Percentiles rank a stretch among this genome's conserved stretches.
These are phyloP conservation scores for Drosophila macrospina DNA, from an alignment of 2,888 invertebrate species.

Conservation along the genomic window DNA sequence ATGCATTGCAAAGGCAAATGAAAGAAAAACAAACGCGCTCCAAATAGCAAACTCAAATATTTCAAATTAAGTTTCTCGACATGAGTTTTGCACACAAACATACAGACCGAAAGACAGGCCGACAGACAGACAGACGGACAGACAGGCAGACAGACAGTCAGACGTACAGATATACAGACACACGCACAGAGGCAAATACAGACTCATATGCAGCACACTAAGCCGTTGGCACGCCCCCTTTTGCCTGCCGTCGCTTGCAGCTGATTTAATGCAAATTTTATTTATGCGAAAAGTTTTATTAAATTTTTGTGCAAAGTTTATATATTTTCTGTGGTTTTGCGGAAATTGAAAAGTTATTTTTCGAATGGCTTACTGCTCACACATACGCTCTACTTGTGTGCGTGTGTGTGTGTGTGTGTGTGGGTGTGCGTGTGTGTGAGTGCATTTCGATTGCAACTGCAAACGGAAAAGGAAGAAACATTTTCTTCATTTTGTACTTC, in stretches of 20 bases:
- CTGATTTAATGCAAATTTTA: constrained; percentile 84
- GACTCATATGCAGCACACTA: constrained; percentile 49
- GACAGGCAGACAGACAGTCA: constrained; percentile 14
- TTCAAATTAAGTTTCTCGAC: constrained; percentile 80
- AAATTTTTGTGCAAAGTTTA: constrained; percentile 82
- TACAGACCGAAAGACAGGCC: constrained; percentile 24
- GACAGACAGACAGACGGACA: constrained; percentile 27
- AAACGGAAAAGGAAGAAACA: constrained; percentile 76
- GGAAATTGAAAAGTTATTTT: constrained; percentile 83
- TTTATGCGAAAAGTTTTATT: constrained; percentile 84
- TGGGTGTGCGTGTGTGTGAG: constrained; percentile 22
- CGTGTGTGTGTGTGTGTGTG: constrained; percentile 16
- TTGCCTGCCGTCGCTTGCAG: constrained; percentile 68
- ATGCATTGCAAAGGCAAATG: constrained; percentile 64
- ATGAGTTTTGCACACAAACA: constrained; percentile 71
- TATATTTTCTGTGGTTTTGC: constrained; percentile 83
- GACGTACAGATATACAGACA: constrained; percentile 23
- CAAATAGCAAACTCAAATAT: constrained; percentile 80
- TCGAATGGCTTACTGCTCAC: constrained; percentile 73
- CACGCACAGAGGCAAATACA: constrained; percentile 1
- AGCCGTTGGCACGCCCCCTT: constrained; percentile 50
- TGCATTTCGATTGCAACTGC: constrained; percentile 64
- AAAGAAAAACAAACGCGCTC: constrained; percentile 65
- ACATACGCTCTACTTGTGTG: constrained; percentile 11
- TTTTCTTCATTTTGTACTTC: constrained; percentile 74